phyloP scores from a whole-genome alignment of 2,797 vertebrate species.

The Lagocephalus sceleratus region DNA sequence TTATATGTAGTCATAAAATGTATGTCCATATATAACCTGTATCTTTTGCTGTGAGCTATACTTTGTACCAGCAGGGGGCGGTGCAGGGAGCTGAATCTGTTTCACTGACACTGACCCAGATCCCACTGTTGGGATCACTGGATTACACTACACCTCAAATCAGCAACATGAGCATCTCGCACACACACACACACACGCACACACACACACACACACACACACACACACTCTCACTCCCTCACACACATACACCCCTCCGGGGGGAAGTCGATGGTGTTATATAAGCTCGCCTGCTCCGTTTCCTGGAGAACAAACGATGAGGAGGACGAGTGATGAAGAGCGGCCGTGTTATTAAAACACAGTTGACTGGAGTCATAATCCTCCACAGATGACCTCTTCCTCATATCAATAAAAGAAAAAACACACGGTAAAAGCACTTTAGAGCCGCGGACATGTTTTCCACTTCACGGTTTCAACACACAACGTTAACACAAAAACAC shows the following conservation, averaged over 20 bases:
- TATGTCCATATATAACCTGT: no score
- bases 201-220: conserved; percentile 5
- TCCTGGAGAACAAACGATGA: conserved; percentile 36
- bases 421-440: conserved; percentile 4
- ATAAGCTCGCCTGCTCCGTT: conserved; percentile 37
- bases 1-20: no score
- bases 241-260: conserved; percentile 5
- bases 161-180: conserved; percentile 1
- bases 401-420: conserved; percentile 29
- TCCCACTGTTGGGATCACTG: conserved; percentile 14
- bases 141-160: conserved; percentile 9
- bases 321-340: conserved; percentile 9
- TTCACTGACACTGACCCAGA: conserved; percentile 39
- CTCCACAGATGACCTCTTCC: conserved; percentile 25
- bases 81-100: conserved; percentile 7
- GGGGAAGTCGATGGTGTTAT: conserved; percentile 34
- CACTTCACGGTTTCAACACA: conserved; percentile 19
- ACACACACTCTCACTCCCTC: conserved; percentile 3
- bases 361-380: conserved; percentile 14
- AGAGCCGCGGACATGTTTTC: neutral
- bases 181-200: neutral
- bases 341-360: conserved; percentile 31
- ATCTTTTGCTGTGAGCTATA: no score
- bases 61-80: conserved; percentile 44
- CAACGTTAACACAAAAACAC: conserved; percentile 16